Evolutionary conservation across 2,113 vertebrate genomes (phyloP).

Genomic region (Oryzias javanicus): DNA sequence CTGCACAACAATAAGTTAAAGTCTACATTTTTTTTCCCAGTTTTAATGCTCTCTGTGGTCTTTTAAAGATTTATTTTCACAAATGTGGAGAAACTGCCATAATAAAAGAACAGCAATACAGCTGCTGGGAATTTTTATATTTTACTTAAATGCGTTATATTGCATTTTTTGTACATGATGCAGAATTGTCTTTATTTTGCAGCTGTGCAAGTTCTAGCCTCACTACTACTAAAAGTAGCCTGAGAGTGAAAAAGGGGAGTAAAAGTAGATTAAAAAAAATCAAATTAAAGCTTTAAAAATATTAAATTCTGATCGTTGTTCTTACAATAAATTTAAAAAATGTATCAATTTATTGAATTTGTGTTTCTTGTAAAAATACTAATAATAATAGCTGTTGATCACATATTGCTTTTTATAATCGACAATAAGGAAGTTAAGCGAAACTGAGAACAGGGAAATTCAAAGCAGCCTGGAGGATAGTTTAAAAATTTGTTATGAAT

Average conservation of each 20-base stretch:
- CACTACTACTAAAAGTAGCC: no score
- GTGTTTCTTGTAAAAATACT: not conserved
- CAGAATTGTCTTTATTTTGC: no score
- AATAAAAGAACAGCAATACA: no score
- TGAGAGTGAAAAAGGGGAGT: no score
- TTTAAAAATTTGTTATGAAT: not conserved
- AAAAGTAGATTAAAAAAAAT: no score
- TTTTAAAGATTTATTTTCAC: not conserved
- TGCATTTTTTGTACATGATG: no score
- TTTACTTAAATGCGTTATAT: no score
- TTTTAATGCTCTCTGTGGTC: not conserved
- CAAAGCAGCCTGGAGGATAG: constrained; percentile 12
- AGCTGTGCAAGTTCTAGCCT: no score
- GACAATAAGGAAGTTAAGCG: constrained; percentile 18
- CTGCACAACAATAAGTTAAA: not conserved
- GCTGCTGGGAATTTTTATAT: no score
- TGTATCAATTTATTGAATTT: not conserved
- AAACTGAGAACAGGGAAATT: constrained; percentile 47
- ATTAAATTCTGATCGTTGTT: no score
- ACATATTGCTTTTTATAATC: not conserved
- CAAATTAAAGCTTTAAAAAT: no score
- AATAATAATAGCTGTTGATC: constrained; percentile 16
- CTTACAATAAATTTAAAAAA: not conserved
- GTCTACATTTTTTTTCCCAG: not conserved
- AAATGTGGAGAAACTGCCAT: not conserved